These are phyloP conservation scores for Rhinogobius similis DNA, from an alignment of 2,113 vertebrate species.

Conservation along the genomic window DNA sequence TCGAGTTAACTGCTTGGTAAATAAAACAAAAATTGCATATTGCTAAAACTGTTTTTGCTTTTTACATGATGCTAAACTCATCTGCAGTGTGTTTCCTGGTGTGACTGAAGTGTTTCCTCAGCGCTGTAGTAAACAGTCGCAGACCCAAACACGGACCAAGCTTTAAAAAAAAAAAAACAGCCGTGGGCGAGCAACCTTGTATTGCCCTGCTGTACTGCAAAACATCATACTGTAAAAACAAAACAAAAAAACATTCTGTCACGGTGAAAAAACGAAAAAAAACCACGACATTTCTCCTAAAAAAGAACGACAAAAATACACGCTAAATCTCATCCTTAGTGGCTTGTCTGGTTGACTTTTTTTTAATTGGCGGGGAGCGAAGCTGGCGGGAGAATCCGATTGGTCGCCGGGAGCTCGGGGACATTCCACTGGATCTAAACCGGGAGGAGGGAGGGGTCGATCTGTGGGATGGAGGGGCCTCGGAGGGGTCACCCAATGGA, in stretches of 20 bases:
- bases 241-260: constrained; percentile 12
- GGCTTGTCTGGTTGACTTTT: constrained; percentile 29
- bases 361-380: constrained; percentile 9
- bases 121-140: constrained; percentile 27
- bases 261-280: constrained; percentile 27
- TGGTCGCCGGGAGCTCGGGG: constrained; percentile 45
- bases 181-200: constrained; percentile 10
- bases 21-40: background rate
- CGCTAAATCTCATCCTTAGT: constrained; percentile 44
- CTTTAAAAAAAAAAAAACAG: constrained; percentile 47
- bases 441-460: constrained; percentile 29
- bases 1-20: background rate
- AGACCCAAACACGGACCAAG: constrained; percentile 38
- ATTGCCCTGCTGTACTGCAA: constrained; percentile 10
- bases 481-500: constrained; percentile 64
- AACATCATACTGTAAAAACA: constrained; percentile 29
- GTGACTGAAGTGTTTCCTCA: background rate
- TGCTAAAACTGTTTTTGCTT: background rate
- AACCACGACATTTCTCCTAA: constrained; percentile 56
- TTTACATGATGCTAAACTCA: background rate
- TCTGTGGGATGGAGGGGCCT: constrained; percentile 50
- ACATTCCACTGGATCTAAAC: constrained; percentile 63
- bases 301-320: constrained; percentile 32
- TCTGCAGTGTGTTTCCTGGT: background rate
- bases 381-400: constrained; percentile 22